Conservation (phyloP, 2,888 invertebrate species). For the Deilephila elpenor region DNA sequence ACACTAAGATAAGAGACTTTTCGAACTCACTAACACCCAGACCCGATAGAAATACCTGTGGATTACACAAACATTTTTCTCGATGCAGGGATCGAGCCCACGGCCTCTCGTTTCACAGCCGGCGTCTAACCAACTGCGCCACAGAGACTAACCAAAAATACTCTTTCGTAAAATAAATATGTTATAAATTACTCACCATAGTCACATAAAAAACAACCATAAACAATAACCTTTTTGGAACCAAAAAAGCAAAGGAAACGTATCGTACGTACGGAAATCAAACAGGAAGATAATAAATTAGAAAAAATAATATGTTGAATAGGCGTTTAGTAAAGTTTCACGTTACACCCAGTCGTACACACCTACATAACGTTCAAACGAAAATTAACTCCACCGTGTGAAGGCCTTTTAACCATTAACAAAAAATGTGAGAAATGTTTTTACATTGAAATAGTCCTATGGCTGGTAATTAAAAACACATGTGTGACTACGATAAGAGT, state of each 20-base stretch:
- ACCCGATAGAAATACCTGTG: no score
- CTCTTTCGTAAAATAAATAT: no score
- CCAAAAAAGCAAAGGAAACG: not conserved
- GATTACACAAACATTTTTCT: no score
- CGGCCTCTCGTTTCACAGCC: no score
- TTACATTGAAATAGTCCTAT: conserved; percentile 24
- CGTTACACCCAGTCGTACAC: conserved; percentile 43
- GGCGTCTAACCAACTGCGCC: no score
- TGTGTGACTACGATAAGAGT: conserved; percentile 35
- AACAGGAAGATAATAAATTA: not conserved
- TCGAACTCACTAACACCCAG: no score
- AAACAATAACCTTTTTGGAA: no score
- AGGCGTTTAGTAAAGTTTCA: conserved; percentile 38
- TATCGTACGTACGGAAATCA: not conserved
- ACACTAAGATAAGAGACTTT: no score
- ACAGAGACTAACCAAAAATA: no score
- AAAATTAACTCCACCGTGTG: conserved; percentile 47
- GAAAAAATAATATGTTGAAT: conserved; percentile 30
- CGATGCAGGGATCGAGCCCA: no score
- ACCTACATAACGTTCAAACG: conserved; percentile 44
- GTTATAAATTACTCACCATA: no score
- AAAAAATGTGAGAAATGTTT: conserved; percentile 32
- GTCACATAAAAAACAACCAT: no score
- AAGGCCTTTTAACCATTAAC: conserved; percentile 35
- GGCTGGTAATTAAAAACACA: conserved; percentile 32